These are phyloP conservation scores for Lagopus leucura DNA, from an alignment of 2,113 vertebrate genomes.

Conservation along the genomic window DNA sequence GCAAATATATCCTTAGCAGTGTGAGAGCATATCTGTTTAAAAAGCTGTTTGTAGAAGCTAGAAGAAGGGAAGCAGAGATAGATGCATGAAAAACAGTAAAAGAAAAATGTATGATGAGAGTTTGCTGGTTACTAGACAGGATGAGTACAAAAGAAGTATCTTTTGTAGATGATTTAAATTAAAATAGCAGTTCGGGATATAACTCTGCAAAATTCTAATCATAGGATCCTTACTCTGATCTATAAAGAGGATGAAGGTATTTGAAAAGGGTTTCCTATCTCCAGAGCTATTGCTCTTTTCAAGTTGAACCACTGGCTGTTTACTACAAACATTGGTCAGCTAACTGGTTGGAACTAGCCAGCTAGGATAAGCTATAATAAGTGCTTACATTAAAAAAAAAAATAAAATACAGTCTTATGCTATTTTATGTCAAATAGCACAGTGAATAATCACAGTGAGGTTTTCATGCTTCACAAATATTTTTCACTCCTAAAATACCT, in stretches of 20 bases:
- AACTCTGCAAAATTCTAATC: background rate
- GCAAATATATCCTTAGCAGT: background rate
- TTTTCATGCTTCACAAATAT: background rate
- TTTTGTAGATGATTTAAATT: background rate
- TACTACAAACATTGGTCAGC: background rate
- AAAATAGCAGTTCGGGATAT: background rate
- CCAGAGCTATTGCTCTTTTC: background rate
- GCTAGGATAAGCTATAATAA: background rate
- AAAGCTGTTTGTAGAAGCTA: background rate
- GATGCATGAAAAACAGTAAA: background rate
- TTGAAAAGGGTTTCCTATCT: background rate
- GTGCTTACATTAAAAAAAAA: background rate
- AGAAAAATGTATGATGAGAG: background rate
- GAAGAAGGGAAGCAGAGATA: background rate
- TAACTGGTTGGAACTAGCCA: background rate
- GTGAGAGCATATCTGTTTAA: background rate
- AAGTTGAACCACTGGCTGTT: background rate
- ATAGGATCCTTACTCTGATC: background rate
- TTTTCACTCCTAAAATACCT: constrained; percentile 13
- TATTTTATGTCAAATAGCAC: background rate
- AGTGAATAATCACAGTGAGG: background rate
- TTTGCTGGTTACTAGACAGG: background rate
- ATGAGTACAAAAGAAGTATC: background rate
- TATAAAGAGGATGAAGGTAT: background rate
- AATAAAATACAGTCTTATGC: background rate